Evolutionary conservation across 2,888 invertebrate genomes (phyloP).

Genomic region (Pinctada fucata): DNA sequence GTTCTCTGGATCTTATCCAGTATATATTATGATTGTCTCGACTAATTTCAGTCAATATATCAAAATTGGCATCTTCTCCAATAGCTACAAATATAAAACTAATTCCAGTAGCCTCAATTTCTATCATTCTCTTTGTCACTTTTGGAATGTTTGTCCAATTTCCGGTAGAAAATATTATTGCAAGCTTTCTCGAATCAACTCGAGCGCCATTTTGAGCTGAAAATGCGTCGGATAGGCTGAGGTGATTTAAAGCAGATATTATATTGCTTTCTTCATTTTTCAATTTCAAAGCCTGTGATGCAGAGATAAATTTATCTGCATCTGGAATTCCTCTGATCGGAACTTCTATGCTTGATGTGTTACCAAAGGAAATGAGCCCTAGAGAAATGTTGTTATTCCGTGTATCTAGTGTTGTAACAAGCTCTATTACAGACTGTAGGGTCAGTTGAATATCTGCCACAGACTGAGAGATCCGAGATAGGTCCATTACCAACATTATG

Average conservation of each 20-base stretch:
- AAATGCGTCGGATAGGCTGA: neutral
- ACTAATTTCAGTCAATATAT: neutral
- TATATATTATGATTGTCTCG: neutral
- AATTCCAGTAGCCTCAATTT: neutral
- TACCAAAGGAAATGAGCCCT: neutral
- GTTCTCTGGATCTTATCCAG: neutral
- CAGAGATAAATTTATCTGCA: neutral
- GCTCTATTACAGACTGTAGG: neutral
- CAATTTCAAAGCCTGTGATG: neutral
- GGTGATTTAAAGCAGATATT: neutral
- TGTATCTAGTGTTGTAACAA: neutral
- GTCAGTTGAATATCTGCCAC: neutral
- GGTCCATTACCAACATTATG: neutral
- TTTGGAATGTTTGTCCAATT: neutral
- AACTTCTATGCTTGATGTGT: neutral
- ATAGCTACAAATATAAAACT: neutral
- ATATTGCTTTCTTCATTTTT: neutral
- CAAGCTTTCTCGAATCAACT: neutral
- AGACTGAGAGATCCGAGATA: neutral
- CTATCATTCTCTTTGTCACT: neutral
- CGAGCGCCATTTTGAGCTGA: neutral
- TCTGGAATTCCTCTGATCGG: neutral
- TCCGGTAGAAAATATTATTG: neutral
- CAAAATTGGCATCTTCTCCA: neutral
- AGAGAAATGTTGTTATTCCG: neutral